Evolutionary conservation across 2,888 invertebrate genomes (phyloP).

Genomic region (Gari tellinella): DNA sequence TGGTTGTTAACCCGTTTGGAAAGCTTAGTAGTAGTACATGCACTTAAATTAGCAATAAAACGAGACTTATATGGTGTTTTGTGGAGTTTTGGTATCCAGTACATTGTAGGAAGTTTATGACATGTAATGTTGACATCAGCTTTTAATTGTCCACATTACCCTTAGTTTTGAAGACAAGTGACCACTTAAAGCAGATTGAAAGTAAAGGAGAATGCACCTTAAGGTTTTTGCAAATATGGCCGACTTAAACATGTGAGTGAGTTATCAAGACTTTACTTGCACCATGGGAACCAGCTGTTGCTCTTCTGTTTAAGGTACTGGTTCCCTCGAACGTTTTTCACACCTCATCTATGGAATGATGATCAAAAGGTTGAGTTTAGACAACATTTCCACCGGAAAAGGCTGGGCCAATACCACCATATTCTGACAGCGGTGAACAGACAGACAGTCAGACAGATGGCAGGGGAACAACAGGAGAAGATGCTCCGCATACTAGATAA

Average conservation of each 20-base stretch:
- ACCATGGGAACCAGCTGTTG: not conserved
- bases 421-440: conserved; percentile 38
- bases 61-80: too few relatives aligned
- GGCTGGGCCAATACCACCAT: conserved; percentile 37
- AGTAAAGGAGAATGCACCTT: too few relatives aligned
- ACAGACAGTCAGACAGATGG: conserved; percentile 31
- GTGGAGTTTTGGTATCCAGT: too few relatives aligned
- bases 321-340: conserved; percentile 49
- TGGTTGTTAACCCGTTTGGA: too few relatives aligned
- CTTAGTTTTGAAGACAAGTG: too few relatives aligned
- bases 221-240: not conserved
- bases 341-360: conserved; percentile 56
- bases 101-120: too few relatives aligned
- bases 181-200: too few relatives aligned
- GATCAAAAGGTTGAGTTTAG: conserved; percentile 45
- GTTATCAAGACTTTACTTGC: not conserved
- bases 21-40: too few relatives aligned
- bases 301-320: conserved; percentile 35
- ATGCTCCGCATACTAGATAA: conserved; percentile 35
- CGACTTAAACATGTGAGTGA: not conserved
- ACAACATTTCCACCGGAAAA: conserved; percentile 29
- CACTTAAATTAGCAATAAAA: too few relatives aligned
- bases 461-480: conserved; percentile 12
- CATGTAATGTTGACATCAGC: too few relatives aligned
- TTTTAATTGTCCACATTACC: too few relatives aligned